Base-by-base conservation (phyloP, 2,797 vertebrate species). In the Dryobates pubescens region DNA sequence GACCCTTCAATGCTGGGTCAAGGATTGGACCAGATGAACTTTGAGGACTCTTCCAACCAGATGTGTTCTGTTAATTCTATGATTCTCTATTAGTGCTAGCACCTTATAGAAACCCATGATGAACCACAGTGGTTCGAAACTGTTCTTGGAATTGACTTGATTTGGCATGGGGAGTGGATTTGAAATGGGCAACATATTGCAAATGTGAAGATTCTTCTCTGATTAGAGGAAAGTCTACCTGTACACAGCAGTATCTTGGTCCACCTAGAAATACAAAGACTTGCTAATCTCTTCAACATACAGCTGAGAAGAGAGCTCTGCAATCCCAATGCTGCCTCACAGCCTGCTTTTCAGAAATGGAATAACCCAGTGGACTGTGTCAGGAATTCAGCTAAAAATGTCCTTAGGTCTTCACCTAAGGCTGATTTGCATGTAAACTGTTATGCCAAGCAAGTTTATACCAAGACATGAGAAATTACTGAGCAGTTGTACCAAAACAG, bases 341-440 rank as follows among this genome's bases (percentile, higher is more conserved):
- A 65, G 27, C 7, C 23, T 23, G 9, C 56, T 57, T 70, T 79
- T 72, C 67, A 32, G 73, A 78, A 81, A 65, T 1, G 3, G 24
- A n/a, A 47, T 22, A 86, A 92, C 67, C 9, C 43, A 81, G 29
- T 45, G 43, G 51, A 76, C 59, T 75, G 58, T 72, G 63, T 83
- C 82, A 88, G 79, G 57, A 96, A 91, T 81, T 75, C 76, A 83
- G 22, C 73, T 78, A 70, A 59, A 87, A 95, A 65, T 32, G 34
- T 78, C 70, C 43, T 69, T 72, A 36, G 36, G 36, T 36, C 36
- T 36, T 36, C 36, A 83, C 43, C 73, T 69, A 43, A 56, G 49
- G 56, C 36, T 86, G 49, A 94, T 95, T 86, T 88, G 59, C 87
- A 91, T 78, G 38, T 34, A 89, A 93, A 94, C 26, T 36, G 36